Evolutionary conservation across 2,888 invertebrate species (phyloP), one percentile per base, ranked within the genome.

Genomic region (Monochamus alternatus): DNA sequence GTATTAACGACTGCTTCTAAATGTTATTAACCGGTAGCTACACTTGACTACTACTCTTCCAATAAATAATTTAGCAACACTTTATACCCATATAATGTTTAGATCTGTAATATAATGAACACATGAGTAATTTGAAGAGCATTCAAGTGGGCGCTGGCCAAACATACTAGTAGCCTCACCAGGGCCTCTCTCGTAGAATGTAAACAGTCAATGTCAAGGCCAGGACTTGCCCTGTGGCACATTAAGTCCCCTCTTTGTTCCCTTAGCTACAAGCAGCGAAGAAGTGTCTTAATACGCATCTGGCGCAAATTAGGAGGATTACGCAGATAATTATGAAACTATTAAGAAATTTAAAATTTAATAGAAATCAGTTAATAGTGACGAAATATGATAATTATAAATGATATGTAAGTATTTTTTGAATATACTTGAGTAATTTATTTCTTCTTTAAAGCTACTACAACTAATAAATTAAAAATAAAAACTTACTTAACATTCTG

Each of bases 191-290:
- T 80, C 80, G 78, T 82, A 81, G 83, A 84, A 82, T 81, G 84
- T 81, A 82, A 80, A 84, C 82, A 83, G 81, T 84, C 86, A 86
- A 86, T 86, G 86, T 86, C 86, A 86, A 86, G 86, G 86, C 78
- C 82, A 85, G 84, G 81, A 84, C 84, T 84, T 75, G 78, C 78
- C 84, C 82, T 75, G 80, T 73, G 78, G 82, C 81, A 60, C 69
- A 60, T 47, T 22, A 44, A 38, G 47, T 9, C 5, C 44, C 60
- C 69, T 47, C 69, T 31, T 60, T 62, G 22, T 69, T 69, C 60
- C 30, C 38, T 60, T 69, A 59, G 43, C 55, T 30, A 31, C 44
- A 67, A 60, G 10, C 30, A 12, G 12, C 31, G 47, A 60, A 68
- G 59, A 68, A 68, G 47, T 69, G 44, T 58, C 43, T 47, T 60